Evolutionary conservation across 2,888 invertebrate genomes (phyloP).

Genomic region (Melieria crassipennis): DNA sequence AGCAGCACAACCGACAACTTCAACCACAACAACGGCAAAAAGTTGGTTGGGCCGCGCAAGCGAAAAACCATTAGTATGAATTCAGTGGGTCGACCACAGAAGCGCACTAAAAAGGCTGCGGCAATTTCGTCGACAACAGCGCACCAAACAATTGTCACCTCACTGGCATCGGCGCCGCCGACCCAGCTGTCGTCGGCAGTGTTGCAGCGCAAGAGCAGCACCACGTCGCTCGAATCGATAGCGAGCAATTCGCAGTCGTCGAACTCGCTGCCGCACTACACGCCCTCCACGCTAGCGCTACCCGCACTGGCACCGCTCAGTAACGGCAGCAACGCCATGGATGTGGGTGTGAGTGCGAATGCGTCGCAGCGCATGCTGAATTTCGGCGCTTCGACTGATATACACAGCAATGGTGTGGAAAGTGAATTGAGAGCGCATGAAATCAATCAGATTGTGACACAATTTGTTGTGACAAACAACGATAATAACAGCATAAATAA

Average conservation of each 20-base stretch:
- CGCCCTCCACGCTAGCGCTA: slow-evolving; percentile 31
- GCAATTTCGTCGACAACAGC: slow-evolving; percentile 33
- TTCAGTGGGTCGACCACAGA: slow-evolving; percentile 67
- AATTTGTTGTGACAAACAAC: slow-evolving; percentile 45
- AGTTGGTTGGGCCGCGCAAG: slow-evolving; percentile 42
- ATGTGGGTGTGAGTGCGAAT: not conserved
- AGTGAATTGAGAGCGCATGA: slow-evolving; percentile 54
- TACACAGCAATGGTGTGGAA: slow-evolving; percentile 28
- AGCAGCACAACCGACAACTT: slow-evolving; percentile 50
- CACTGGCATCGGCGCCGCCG: slow-evolving; percentile 20
- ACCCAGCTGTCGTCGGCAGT: slow-evolving; percentile 48
- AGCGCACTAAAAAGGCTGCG: slow-evolving; percentile 68
- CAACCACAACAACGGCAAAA: slow-evolving; percentile 26
- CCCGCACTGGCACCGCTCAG: slow-evolving; percentile 56
- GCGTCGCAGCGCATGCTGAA: slow-evolving; percentile 44
- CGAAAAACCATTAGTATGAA: slow-evolving; percentile 51
- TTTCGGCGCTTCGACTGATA: slow-evolving; percentile 34
- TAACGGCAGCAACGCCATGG: slow-evolving; percentile 18
- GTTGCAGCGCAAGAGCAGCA: slow-evolving; percentile 61
- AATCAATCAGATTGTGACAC: slow-evolving; percentile 55
- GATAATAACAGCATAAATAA: slow-evolving; percentile 42
- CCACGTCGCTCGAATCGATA: slow-evolving; percentile 62
- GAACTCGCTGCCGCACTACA: slow-evolving; percentile 44
- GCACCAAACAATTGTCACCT: not conserved
- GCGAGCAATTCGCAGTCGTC: slow-evolving; percentile 62